Percentiles rank a stretch among this genome's conserved stretches.
These are phyloP conservation scores for Drosophila pseudoobscura DNA, from an alignment of 1,140 invertebrate species.

Conservation along the genomic window DNA sequence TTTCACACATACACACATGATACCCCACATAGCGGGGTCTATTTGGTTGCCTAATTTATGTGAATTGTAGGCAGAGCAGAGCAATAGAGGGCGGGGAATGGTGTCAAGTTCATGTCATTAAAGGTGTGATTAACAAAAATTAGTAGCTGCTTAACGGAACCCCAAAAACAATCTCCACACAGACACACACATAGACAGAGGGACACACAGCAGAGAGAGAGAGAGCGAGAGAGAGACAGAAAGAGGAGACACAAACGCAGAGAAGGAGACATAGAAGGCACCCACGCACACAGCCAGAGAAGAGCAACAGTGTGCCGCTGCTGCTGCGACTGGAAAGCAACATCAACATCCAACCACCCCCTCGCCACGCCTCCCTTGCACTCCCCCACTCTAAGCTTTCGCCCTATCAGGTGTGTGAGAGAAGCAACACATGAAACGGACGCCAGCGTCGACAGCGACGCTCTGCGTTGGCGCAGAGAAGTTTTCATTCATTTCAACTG, in stretches of 20 bases:
- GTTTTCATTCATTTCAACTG: constrained; percentile 78
- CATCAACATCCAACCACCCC: constrained; percentile 1
- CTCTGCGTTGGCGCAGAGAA: constrained; percentile 9
- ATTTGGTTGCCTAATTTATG: constrained; percentile 62
- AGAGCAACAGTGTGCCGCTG: constrained; percentile 58
- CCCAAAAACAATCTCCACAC: constrained; percentile 2
- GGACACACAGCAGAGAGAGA: not conserved
- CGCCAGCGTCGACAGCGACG: constrained; percentile 17
- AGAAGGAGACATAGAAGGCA: too few relatives aligned
- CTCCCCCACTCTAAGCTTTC: constrained; percentile 1
- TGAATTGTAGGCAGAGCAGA: constrained; percentile 42
- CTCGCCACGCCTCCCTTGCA: not conserved
- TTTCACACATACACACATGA: constrained; percentile 10
- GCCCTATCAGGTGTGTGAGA: constrained; percentile 51
- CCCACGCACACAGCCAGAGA: constrained; percentile 14
- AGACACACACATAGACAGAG: not conserved
- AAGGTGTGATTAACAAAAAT: constrained; percentile 80
- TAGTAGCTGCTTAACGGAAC: constrained; percentile 71
- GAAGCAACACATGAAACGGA: constrained; percentile 69
- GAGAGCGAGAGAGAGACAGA: too few relatives aligned
- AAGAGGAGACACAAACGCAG: too few relatives aligned
- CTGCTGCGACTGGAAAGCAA: constrained; percentile 50
- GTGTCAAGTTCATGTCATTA: constrained; percentile 80
- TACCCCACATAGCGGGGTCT: constrained; percentile 28
- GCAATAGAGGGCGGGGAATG: constrained; percentile 33